phyloP scores from a whole-genome alignment of 2,797 vertebrate species.

The Parauchenoglanis punctatus region DNA sequence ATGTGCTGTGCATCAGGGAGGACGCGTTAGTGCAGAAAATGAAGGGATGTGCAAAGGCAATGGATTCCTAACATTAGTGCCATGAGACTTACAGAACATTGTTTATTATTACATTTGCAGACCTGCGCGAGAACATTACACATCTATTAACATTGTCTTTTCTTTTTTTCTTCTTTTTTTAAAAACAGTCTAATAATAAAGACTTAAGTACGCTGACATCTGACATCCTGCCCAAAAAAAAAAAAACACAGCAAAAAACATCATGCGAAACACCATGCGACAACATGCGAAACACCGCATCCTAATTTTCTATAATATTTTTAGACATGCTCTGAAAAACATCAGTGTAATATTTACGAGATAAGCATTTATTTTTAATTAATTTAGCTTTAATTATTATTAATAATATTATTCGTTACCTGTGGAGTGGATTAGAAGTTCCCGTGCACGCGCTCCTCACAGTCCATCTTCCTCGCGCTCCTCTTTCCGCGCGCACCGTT shows the following conservation, averaged over 20 bases:
- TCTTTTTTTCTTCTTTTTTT: neutral
- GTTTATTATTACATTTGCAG: neutral
- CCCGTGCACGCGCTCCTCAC: conserved; percentile 6
- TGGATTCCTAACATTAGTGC: neutral
- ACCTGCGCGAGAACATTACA: neutral
- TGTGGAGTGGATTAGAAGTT: neutral
- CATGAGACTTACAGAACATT: neutral
- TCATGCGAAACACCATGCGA: no score
- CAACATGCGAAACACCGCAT: neutral
- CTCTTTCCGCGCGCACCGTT: conserved; percentile 9
- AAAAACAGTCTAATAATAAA: neutral
- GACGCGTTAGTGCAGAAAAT: neutral
- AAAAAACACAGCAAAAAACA: neutral
- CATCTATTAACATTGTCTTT: neutral
- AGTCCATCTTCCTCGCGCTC: conserved; percentile 15
- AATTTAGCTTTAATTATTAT: no score
- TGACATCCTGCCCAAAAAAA: neutral
- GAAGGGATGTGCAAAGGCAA: neutral
- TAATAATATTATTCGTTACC: neutral
- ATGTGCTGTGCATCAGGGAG: neutral
- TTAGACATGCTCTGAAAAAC: neutral
- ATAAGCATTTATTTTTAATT: neutral
- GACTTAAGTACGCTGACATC: neutral
- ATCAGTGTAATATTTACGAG: neutral
- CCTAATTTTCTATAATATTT: neutral